Evolutionary conservation across 2,113 vertebrate species (phyloP), one percentile per base, ranked within the genome.

Genomic region (Solenodon paradoxus): DNA sequence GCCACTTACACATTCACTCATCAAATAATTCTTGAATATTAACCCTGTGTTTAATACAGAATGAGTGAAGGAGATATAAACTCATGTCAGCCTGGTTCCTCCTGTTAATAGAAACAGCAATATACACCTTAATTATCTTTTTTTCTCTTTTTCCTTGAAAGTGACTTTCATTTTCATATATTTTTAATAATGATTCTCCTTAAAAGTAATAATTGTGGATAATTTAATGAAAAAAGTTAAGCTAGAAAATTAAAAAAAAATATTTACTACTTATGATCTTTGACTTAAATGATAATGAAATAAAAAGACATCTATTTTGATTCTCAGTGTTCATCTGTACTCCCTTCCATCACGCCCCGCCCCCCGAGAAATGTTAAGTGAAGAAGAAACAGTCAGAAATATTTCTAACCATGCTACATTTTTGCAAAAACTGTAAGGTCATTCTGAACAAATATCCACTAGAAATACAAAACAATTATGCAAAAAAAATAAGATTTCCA

Each of bases 401-500:
- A 68, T 72, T 45, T 88, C 35, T 42, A 89, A 40, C 2, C 35
- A 49, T 22, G 45, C 26, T 12, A 80, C 28, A 13, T 51, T 57
- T 85, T 82, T 59, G 38, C 4, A 78, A 86, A 94, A 80, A 0
- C 49, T 64, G n/a, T 24, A 22, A 75, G 5, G n/a, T 86, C 26
- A 89, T 85, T 95, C 92, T 91, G 38, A 9, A 53, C 30, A 30
- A 78, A 68, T 57, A 38, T 74, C 1, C n/a, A 63, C 4, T 55
- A 9, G 9, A 92, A 94, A 88, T 51, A 57, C 19, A 90, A 80
- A 72, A 78, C 5, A 55, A 42, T 90, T 66, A 2, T 71, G 16
- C 63, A 35, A 5, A 59, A 78, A 69, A 94, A 95, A 83, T 83
- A 83, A 64, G 6, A 79, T 24, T 83, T 89, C 89, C 96, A 8